Conservation (phyloP, 2,888 invertebrate species). For the Brenthis ino region DNA sequence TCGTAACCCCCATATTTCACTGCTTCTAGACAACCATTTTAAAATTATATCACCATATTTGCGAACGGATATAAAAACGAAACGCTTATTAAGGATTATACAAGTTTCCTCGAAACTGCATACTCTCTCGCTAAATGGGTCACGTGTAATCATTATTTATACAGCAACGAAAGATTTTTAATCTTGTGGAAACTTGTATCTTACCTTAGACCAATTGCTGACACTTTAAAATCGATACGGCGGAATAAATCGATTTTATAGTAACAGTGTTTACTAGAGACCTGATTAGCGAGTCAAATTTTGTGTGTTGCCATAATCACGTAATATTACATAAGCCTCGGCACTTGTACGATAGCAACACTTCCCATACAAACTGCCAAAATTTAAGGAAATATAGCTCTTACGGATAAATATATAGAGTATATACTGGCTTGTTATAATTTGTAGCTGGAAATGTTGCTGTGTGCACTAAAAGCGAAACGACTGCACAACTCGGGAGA, state of each 20-base stretch:
- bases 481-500: constrained; percentile 51
- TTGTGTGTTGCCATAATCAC: constrained; percentile 47
- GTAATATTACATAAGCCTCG: constrained; percentile 66
- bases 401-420: constrained; percentile 31
- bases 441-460: constrained; percentile 45
- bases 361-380: constrained; percentile 42
- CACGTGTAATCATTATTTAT: constrained; percentile 26
- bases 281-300: constrained; percentile 41
- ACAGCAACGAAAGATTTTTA: constrained; percentile 24
- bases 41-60: constrained; percentile 54
- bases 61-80: constrained; percentile 42
- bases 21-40: constrained; percentile 72
- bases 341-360: constrained; percentile 46
- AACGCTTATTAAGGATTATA: constrained; percentile 42
- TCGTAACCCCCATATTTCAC: constrained; percentile 63
- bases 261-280: constrained; percentile 38
- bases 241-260: constrained; percentile 39
- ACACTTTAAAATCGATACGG: constrained; percentile 38
- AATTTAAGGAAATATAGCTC: constrained; percentile 39
- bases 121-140: constrained; percentile 25
- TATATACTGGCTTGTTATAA: constrained; percentile 35
- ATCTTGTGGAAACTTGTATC: constrained; percentile 37
- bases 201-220: constrained; percentile 37
- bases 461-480: constrained; percentile 43
- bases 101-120: constrained; percentile 40